Conservation (phyloP, 1,140 invertebrate genomes). For the Drosophila nikananu region DNA sequence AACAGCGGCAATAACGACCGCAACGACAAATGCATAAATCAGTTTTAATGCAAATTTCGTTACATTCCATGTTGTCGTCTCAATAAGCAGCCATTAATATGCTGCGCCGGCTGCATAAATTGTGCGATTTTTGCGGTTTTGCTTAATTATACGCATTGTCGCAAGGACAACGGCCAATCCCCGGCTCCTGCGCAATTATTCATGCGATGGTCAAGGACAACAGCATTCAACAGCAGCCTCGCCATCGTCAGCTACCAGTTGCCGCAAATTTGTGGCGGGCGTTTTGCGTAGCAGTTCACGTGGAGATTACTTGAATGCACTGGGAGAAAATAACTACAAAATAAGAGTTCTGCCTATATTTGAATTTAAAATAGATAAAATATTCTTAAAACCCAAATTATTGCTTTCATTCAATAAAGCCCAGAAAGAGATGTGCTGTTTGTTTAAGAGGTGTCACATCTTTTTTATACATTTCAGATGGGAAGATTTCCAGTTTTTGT, state of each 20-base stretch:
- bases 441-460: too few species aligned
- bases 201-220: constrained; percentile 72
- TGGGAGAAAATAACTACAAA: constrained; percentile 12
- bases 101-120: constrained; percentile 64
- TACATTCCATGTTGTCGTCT: constrained; percentile 41
- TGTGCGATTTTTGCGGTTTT: constrained; percentile 62
- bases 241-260: constrained; percentile 36
- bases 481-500: too few species aligned
- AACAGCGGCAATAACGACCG: constrained; percentile 36
- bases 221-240: constrained; percentile 9
- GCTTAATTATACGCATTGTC: constrained; percentile 72
- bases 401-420: too few species aligned
- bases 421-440: too few species aligned
- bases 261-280: constrained; percentile 34
- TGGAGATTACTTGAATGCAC: constrained; percentile 54
- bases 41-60: constrained; percentile 67
- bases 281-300: constrained; percentile 28
- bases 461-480: too few species aligned
- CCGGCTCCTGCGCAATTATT: constrained; percentile 52
- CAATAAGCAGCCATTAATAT: constrained; percentile 76
- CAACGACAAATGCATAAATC: constrained; percentile 63
- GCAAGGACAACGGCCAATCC: constrained; percentile 49
- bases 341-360: too few species aligned
- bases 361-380: too few species aligned
- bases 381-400: too few species aligned